phyloP scores from a whole-genome alignment of 2,113 vertebrate species.

The Trichomycterus rosablanca region DNA sequence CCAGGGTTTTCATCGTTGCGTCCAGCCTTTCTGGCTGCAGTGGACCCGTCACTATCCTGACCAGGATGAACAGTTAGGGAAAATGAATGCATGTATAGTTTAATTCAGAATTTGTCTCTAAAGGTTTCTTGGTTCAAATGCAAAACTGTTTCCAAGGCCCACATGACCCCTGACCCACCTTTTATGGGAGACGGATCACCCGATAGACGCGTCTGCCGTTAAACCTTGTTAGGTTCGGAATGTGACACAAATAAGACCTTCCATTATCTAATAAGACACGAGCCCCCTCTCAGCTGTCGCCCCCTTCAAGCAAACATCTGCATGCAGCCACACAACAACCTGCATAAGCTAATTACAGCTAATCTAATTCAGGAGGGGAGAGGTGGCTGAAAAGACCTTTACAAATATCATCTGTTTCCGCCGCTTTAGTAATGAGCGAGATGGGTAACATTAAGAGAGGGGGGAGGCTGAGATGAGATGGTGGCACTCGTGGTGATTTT shows the following conservation, averaged over 20 bases:
- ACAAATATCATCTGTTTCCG: conserved; percentile 25
- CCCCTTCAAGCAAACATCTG: conserved; percentile 30
- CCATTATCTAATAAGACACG: conserved; percentile 41
- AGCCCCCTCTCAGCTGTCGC: conserved; percentile 28
- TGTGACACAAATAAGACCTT: conserved; percentile 34
- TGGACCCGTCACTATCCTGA: too few species aligned
- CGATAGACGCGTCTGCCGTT: conserved; percentile 8
- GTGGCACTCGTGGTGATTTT: conserved; percentile 39
- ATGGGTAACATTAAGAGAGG: not conserved
- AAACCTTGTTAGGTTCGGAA: conserved; percentile 34
- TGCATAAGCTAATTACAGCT: conserved; percentile 44
- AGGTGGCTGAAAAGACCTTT: conserved; percentile 36
- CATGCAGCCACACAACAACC: conserved; percentile 33
- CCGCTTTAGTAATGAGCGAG: conserved; percentile 31
- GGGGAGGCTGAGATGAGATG: not conserved
- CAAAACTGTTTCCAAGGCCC: conserved; percentile 4
- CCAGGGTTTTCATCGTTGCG: too few species aligned
- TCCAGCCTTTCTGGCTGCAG: too few species aligned
- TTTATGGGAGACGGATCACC: conserved; percentile 20
- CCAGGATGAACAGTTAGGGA: too few species aligned
- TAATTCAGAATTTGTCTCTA: too few species aligned
- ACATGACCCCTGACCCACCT: conserved; percentile 8
- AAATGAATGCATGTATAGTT: too few species aligned
- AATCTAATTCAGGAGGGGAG: conserved; percentile 41
- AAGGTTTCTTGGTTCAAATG: not conserved